Evolutionary conservation across 2,113 vertebrate species (phyloP).

Genomic region (Zosterops borbonicus): DNA sequence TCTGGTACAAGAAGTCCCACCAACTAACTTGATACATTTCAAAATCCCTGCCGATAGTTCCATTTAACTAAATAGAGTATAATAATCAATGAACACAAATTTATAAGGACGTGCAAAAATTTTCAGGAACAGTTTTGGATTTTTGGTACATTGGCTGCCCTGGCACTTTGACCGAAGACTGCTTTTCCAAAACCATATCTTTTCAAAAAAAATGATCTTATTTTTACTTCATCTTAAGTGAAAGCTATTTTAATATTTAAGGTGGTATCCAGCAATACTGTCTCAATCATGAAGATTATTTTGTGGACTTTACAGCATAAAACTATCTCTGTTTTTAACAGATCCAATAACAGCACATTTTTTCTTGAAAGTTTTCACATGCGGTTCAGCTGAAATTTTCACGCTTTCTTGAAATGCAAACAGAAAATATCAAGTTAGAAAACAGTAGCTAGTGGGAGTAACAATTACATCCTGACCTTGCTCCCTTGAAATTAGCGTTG

Average conservation of each 20-base stretch:
- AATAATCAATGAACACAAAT: background rate
- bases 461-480: background rate
- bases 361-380: background rate
- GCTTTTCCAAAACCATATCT: background rate
- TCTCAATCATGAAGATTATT: background rate
- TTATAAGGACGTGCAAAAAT: background rate
- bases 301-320: background rate
- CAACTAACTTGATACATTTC: background rate
- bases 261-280: background rate
- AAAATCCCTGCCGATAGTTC: background rate
- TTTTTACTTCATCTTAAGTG: background rate
- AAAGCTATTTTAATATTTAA: background rate
- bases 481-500: background rate
- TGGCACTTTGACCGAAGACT: background rate
- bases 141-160: background rate
- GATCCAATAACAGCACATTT: background rate
- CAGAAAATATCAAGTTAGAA: background rate
- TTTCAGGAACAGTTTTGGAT: background rate
- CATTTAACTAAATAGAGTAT: background rate
- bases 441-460: background rate
- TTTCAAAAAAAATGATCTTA: background rate
- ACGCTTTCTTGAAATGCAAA: background rate
- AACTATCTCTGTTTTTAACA: background rate
- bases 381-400: background rate
- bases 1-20: background rate